These are phyloP conservation scores for Oenanthe melanoleuca DNA, from an alignment of 2,113 vertebrate genomes.

Conservation along the genomic window DNA sequence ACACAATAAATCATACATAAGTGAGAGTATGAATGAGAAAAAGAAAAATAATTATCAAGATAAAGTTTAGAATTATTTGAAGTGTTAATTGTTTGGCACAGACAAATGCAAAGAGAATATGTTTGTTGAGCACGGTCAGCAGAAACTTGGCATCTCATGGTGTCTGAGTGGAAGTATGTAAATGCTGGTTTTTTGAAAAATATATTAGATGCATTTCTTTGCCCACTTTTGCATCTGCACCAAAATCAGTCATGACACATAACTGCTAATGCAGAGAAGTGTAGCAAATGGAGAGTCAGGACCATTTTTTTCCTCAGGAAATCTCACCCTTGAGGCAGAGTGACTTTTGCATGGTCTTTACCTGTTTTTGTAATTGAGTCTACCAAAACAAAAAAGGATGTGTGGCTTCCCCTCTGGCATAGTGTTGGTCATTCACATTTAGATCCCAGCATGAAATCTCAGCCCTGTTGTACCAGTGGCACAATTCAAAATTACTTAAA, in stretches of 20 bases:
- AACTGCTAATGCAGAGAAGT: background rate
- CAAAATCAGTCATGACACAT: background rate
- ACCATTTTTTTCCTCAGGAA: background rate
- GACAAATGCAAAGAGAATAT: background rate
- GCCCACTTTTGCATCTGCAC: background rate
- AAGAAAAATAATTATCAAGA: slow-evolving; percentile 39
- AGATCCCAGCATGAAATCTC: slow-evolving; percentile 9
- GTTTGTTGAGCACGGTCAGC: background rate
- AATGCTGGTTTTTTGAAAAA: background rate
- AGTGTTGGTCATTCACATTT: background rate
- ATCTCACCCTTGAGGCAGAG: background rate
- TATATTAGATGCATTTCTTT: background rate
- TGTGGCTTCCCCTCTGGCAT: background rate
- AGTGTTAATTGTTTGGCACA: slow-evolving; percentile 5
- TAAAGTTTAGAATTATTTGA: slow-evolving; percentile 9
- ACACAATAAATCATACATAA: slow-evolving; percentile 47
- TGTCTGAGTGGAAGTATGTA: background rate
- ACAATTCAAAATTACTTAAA: slow-evolving; percentile 6
- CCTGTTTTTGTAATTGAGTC: background rate
- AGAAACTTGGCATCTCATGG: background rate
- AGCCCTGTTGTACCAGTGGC: background rate
- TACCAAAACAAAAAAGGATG: background rate
- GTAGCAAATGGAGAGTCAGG: background rate
- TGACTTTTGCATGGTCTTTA: background rate
- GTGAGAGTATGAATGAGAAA: slow-evolving; percentile 25